Conservation (phyloP, 2,888 invertebrate species). For the Drymonia ruficornis region DNA sequence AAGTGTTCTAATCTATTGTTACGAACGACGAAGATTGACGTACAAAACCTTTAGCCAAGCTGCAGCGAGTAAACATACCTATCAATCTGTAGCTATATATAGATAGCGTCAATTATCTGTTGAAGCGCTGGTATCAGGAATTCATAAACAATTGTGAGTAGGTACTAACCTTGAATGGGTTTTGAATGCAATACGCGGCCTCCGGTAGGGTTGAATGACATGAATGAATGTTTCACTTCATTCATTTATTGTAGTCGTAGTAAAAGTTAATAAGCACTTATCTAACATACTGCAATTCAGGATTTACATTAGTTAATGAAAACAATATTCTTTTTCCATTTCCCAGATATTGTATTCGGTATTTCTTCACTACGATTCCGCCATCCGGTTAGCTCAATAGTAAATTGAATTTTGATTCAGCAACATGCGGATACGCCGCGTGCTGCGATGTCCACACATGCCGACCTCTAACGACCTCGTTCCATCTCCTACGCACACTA, state of each 20-base stretch:
- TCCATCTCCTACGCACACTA: conserved; percentile 53
- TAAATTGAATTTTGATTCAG: conserved; percentile 27
- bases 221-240: conserved; percentile 43
- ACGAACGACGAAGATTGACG: conserved; percentile 43
- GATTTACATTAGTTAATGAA: too few species aligned
- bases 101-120: conserved; percentile 7
- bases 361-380: too few species aligned
- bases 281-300: too few species aligned
- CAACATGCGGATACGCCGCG: conserved; percentile 35
- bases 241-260: conserved; percentile 32
- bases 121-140: conserved; percentile 33
- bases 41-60: conserved; percentile 27
- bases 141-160: conserved; percentile 40
- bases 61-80: not conserved
- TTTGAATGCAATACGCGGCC: conserved; percentile 54
- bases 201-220: conserved; percentile 56
- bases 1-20: conserved; percentile 49
- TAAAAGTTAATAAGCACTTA: not conserved
- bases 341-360: too few species aligned
- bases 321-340: too few species aligned
- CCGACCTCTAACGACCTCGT: conserved; percentile 63
- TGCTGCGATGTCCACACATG: conserved; percentile 38
- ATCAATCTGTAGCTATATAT: too few species aligned
- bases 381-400: conserved; percentile 10
- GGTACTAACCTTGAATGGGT: conserved; percentile 56